Evolutionary conservation across 2,797 vertebrate genomes (phyloP), one percentile per base, ranked within the genome.

Genomic region (Propithecus perrieri): DNA sequence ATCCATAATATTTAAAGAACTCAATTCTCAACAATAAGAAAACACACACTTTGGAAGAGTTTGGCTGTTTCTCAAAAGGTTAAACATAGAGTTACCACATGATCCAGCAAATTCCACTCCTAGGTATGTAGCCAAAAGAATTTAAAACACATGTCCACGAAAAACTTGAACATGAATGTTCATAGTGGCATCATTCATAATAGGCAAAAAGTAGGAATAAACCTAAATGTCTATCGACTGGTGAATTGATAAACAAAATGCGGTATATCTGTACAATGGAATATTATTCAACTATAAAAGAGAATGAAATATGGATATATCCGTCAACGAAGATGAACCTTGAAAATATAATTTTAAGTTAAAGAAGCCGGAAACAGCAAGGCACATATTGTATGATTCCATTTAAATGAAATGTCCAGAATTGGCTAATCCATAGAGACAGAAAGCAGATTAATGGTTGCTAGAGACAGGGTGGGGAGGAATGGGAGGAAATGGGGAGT

Each of bases 361-460:
- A 63, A 76, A 59, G 9, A 94, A 91, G 55, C 11, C 85, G 76
- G 38, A 89, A 89, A 94, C 74, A 81, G 89, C 76, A 92, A n/a
- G 15, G 63, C 67, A 43, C 2, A 76, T 43, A 46, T 7, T 72
- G 38, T 17, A 81, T 63, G 22, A 84, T 35, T 79, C 43, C 28
- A 89, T 55, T 69, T 92, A 94, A 85, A 87, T 53, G 24, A 79
- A 95, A 75, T 30, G 1, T 69, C n/a, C 35, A 43, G 71, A 89
- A 81, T 26, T 59, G 28, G 14, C 17, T 59, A 83, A 89, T 65
- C 24, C 10, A 78, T 2, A 72, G 3, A 67, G 33, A 74, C 26
- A 61, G 30, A 94, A 94, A 87, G 61, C 26, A 63, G n/a, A 75
- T 86, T 18, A 92, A 53, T 57, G 53, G 65, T 30, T 96, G 30